Base-by-base conservation (phyloP, 2,888 invertebrate species). In the Pyrgus malvae region DNA sequence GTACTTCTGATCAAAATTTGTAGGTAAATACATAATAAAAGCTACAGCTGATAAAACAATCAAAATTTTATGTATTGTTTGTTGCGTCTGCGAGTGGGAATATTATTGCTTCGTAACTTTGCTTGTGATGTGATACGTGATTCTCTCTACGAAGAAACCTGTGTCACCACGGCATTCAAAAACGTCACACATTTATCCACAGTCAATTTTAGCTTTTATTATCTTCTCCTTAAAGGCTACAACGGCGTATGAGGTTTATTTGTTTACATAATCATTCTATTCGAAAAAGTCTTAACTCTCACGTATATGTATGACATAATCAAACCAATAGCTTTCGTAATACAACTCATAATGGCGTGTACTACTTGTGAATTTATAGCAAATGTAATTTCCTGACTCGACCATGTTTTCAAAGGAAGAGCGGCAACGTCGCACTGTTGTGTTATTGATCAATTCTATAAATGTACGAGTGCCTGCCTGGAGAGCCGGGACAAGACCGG, bases 401-500 rank as follows among this genome's bases (percentile, higher is more conserved):
- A 25, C 48, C 48, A 48, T 48, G 48, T 48, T 48, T 35, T 48
- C 25, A 27, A 16, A n/a, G 48, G 25, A 48, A 48, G 55, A 50
- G 56, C 56, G 59, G 59, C 59, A 59, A 59, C 59, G 56, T 55
- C 59, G 54, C 58, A 38, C 12, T 25, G 38, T 48, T 33, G 45
- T 12, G 19, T 21, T 46, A 46, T 46, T 46, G 46, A 46, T 46
- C 46, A 46, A 46, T 45, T 45, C 45, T 45, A 45, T 45, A 45
- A 45, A 45, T 45, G 45, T 31, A 27, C 33, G 17, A 21, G 19
- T 17, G 23, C 4, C 3, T 23, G 23, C 23, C 23, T 23, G 23
- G 23, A 23, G 3, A 3, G 23, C 23, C 23, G 23, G 23, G 23
- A 3, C 23, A 6, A 23, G n/a, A n/a, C n/a, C n/a, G n/a, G n/a